Conservation (phyloP, 2,888 invertebrate species). For the Cheilosia impressa region DNA sequence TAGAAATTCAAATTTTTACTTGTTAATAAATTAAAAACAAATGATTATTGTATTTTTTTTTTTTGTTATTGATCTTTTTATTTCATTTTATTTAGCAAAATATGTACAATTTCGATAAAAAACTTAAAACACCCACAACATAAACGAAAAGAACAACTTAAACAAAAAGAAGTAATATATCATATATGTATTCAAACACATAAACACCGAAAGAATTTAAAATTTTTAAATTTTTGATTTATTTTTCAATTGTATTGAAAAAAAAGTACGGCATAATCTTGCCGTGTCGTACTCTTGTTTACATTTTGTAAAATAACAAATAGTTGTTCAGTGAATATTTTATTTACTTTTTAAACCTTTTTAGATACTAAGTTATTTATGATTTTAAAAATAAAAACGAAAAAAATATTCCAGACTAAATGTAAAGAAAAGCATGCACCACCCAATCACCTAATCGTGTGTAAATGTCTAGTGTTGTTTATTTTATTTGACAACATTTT, state of each 20-base stretch:
- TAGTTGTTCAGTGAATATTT: slow-evolving; percentile 6
- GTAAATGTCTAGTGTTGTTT: slow-evolving; percentile 29
- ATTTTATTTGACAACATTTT: slow-evolving; percentile 12
- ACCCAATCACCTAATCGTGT: slow-evolving; percentile 13
- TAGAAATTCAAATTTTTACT: slow-evolving; percentile 66
- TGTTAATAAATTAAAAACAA: slow-evolving; percentile 63
- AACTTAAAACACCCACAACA: slow-evolving; percentile 8
- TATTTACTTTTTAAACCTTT: slow-evolving; percentile 22
- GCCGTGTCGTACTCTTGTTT: slow-evolving; percentile 23
- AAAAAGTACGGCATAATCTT: slow-evolving; percentile 15
- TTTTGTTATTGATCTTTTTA: slow-evolving; percentile 52
- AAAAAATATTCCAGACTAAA: slow-evolving; percentile 46
- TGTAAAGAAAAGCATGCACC: slow-evolving; percentile 43
- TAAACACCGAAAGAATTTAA: slow-evolving; percentile 43
- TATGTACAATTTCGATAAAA: slow-evolving; percentile 58
- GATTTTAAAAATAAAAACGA: slow-evolving; percentile 29
- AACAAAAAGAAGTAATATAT: slow-evolving; percentile 7
- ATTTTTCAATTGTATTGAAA: slow-evolving; percentile 5
- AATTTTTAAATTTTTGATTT: slow-evolving; percentile 22
- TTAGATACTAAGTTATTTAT: slow-evolving; percentile 67
- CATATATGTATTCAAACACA: slow-evolving; percentile 27
- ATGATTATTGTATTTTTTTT: slow-evolving; percentile 44
- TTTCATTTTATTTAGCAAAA: slow-evolving; percentile 58
- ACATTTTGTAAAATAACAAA: slow-evolving; percentile 55
- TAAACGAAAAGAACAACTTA: slow-evolving; percentile 14